Evolutionary conservation across 1,140 invertebrate species (phyloP), one percentile per base, ranked within the genome.

Genomic region (Penaeus indicus): DNA sequence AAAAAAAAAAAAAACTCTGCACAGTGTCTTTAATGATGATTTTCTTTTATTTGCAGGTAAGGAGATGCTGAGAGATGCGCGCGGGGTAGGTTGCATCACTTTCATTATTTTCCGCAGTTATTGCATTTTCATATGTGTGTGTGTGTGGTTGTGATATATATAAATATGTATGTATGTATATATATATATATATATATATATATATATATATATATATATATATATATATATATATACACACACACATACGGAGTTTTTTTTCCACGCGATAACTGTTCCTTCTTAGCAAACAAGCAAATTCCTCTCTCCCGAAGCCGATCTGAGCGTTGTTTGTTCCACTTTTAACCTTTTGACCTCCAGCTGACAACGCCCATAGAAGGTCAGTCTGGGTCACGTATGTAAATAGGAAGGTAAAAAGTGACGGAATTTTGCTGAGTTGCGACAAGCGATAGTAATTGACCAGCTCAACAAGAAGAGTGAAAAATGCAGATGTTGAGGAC

Each of bases 71-170:
- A 21, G 27, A 75, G 72, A 27, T 38, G 27, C 18, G n/a, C 27
- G 18, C 3, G 4, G 72, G 72, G 42, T 27, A 25, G 16, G 72
- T 27, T 75, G 72, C 27, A 32, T 3, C 21, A 11, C 22, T 78
- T 0, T 61, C 3, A 54, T 54, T 54, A 47, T n/a, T 85, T 25
- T 1, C 32, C 16, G 19, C 21, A 16, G 13, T 72, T 54, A 32
- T 25, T 54, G 32, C 60, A 61, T 61, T 25, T 84, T 1, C 25
- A 69, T 84, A 69, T 84, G 72, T 84, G 42, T 84, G 42, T 67
- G 27, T 69, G 64, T 69, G 64, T 84, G 27, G 72, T 38, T 84
- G 64, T 84, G 64, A 32, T 84, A 72, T 84, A 72, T 69, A 72
- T 84, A 72, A 47, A 72, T 84, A 72, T 84, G 47, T 69, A 54